Base-by-base conservation (phyloP, 2,888 invertebrate genomes). In the Criorhina ranunculi region DNA sequence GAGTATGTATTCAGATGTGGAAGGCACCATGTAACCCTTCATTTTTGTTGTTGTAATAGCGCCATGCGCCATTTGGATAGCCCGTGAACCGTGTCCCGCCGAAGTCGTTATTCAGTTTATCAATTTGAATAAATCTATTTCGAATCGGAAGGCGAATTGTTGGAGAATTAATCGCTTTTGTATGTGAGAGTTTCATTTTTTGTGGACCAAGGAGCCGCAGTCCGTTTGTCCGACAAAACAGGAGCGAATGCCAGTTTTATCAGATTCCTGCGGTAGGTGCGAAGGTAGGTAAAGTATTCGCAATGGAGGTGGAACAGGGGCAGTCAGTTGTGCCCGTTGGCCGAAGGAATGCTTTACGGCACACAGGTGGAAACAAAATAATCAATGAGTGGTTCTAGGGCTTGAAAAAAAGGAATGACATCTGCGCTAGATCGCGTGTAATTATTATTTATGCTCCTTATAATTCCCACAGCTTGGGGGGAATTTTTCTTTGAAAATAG, bases 251-350 rank as follows among this genome's bases (percentile, higher is more conserved):
- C 8, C 1, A 35, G 8, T 57, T 64, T 81, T 81, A 81, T 81
- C 81, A 76, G 82, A 82, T 77, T 82, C 77, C 82, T 82, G 82
- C 82, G 82, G 82, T 82, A 77, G 82, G 77, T 82, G 70, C 1
- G 24, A 59, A 60, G 72, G 62, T 9, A 12, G 15, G 12, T 60
- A 15, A 57, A 57, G 53, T 66, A 72, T 66, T 49, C 29, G 78
- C 24, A 46, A 33, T 35, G 40, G 59, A 49, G 57, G 64, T 33
- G 44, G 46, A 72, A 64, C 40, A 7, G 42, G n/a, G 31, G 46
- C 9, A 53, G 37, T 53, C 46, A 35, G 12, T 19, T 40, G 33
- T 42, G 19, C 29, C 66, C 60, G 37, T n/a, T 55, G 60, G 49
- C 37, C 40, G 29, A 57, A 70, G 46, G 66, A 31, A 49, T 76